A percentile compares a stretch with the other conserved stretches of the same genome.
phyloP scores from a whole-genome alignment of 1,140 invertebrate species.

The Micrasema longulum region DNA sequence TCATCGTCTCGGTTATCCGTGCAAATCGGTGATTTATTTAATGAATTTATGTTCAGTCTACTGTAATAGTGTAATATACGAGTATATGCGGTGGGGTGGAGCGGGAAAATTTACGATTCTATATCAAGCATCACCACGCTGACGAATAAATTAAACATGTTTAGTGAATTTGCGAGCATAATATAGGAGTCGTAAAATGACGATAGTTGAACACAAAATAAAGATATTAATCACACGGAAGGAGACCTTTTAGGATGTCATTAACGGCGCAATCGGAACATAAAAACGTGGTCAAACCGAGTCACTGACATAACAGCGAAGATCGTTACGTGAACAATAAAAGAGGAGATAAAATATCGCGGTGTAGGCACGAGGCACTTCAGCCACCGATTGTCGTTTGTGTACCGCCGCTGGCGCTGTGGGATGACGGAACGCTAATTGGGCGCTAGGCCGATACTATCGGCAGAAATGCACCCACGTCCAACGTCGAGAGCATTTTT shows the following conservation, averaged over 20 bases:
- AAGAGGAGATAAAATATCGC: neutral
- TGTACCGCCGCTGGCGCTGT: neutral
- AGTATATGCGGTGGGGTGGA: neutral
- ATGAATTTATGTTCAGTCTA: neutral
- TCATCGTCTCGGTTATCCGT: too few species aligned
- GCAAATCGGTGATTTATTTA: too few species aligned
- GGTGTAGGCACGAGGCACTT: conserved; percentile 3
- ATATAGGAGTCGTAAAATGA: neutral
- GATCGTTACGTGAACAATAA: conserved; percentile 2
- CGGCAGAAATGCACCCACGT: conserved; percentile 12
- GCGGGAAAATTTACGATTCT: neutral
- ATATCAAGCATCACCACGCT: neutral
- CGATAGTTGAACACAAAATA: conserved; percentile 2
- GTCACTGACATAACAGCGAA: conserved; percentile 14
- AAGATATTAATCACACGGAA: conserved; percentile 13
- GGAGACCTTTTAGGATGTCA: conserved; percentile 19
- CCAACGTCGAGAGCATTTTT: conserved; percentile 24
- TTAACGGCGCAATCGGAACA: conserved; percentile 7
- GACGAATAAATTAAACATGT: conserved; percentile 2
- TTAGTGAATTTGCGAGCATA: neutral
- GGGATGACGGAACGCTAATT: conserved; percentile 16
- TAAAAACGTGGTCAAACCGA: conserved; percentile 10
- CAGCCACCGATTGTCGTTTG: neutral
- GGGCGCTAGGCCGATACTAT: conserved; percentile 12
- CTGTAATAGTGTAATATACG: neutral